phyloP scores from a whole-genome alignment of 2,113 vertebrate species.

The Dromiciops gliroides region DNA sequence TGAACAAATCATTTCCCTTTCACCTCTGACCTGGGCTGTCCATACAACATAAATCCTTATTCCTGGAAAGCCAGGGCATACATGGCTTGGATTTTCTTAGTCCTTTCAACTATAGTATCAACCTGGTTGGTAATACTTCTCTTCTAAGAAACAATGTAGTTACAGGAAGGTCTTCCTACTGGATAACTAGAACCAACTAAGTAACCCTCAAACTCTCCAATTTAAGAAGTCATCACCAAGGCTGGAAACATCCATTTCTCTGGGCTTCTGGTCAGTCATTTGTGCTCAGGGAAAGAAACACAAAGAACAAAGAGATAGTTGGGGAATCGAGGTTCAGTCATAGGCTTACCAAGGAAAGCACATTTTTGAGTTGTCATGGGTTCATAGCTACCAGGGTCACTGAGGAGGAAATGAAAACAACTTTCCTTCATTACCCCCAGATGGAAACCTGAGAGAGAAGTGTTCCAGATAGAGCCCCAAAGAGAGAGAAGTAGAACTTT shows the following conservation, averaged over 20 bases:
- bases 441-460: neutral
- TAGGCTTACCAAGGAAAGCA: neutral
- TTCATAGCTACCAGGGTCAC: neutral
- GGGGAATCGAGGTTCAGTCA: neutral
- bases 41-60: neutral
- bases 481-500: neutral
- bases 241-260: neutral
- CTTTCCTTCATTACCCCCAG: neutral
- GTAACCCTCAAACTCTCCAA: neutral
- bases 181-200: neutral
- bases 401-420: neutral
- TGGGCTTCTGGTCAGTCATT: neutral
- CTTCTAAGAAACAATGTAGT: neutral
- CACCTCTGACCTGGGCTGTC: neutral
- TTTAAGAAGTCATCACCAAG: neutral
- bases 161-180: neutral
- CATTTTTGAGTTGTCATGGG: neutral
- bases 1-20: neutral
- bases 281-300: neutral
- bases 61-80: neutral
- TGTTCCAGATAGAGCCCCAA: neutral
- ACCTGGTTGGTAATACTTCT: neutral
- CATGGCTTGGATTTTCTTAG: neutral
- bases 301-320: neutral
- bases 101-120: neutral